phyloP scores from a whole-genome alignment of 2,888 invertebrate genomes.

The Synanthedon andrenaeformis region DNA sequence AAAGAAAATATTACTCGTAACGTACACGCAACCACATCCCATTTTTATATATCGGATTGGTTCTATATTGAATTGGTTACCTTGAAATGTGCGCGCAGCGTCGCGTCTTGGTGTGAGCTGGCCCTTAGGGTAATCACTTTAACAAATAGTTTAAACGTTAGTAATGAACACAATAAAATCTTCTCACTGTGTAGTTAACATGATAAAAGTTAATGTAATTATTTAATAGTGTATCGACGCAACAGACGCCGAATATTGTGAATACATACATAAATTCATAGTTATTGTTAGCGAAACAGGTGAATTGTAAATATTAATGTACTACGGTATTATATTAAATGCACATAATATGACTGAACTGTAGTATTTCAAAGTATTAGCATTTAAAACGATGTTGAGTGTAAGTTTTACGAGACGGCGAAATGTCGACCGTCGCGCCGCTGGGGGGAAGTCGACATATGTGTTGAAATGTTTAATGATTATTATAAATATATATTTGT shows the following conservation, averaged over 20 bases:
- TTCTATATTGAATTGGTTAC: too few species aligned
- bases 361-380: slow-evolving; percentile 38
- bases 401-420: slow-evolving; percentile 35
- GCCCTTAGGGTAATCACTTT: slow-evolving; percentile 34
- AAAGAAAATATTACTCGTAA: too few species aligned
- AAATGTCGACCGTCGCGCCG: slow-evolving; percentile 30
- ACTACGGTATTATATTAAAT: slow-evolving; percentile 40
- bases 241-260: slow-evolving; percentile 32
- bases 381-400: slow-evolving; percentile 34
- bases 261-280: slow-evolving; percentile 24
- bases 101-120: slow-evolving; percentile 3
- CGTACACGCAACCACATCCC: too few species aligned
- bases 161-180: slow-evolving; percentile 40
- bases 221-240: slow-evolving; percentile 26
- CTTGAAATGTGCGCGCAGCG: slow-evolving; percentile 20
- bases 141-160: slow-evolving; percentile 46
- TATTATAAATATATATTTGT: slow-evolving; percentile 27
- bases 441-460: slow-evolving; percentile 24
- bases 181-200: slow-evolving; percentile 41
- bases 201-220: slow-evolving; percentile 16
- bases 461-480: slow-evolving; percentile 36
- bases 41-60: too few species aligned
- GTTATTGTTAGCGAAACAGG: slow-evolving; percentile 41
- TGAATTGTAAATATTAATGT: slow-evolving; percentile 57
- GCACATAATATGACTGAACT: slow-evolving; percentile 63